A percentile compares a stretch with the other conserved stretches of the same genome.
Conservation (phyloP, 2,888 invertebrate genomes). For the Sesia apiformis region DNA sequence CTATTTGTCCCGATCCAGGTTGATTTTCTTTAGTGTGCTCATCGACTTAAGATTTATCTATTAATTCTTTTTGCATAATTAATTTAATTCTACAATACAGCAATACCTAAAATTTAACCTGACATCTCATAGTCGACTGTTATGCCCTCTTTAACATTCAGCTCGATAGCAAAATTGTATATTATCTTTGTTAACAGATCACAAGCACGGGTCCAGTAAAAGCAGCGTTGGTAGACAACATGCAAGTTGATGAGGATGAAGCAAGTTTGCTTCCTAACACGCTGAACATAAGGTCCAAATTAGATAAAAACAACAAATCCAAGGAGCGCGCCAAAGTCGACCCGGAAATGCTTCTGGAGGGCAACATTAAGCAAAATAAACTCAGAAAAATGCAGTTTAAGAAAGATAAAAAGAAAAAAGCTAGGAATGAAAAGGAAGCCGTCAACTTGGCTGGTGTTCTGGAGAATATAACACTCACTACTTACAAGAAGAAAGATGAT, state of each 20-base stretch:
- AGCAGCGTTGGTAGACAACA: conserved; percentile 52
- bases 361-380: conserved; percentile 72
- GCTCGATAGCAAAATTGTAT: neutral
- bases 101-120: too few relatives aligned
- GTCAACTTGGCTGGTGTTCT: conserved; percentile 77
- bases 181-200: conserved; percentile 50
- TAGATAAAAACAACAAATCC: conserved; percentile 47
- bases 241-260: conserved; percentile 73
- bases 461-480: conserved; percentile 72
- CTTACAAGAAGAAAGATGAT: conserved; percentile 57
- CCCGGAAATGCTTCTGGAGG: conserved; percentile 80
- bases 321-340: conserved; percentile 65
- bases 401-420: conserved; percentile 74
- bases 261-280: conserved; percentile 49
- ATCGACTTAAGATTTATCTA: too few relatives aligned
- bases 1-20: too few relatives aligned
- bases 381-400: conserved; percentile 75
- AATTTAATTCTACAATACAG: too few relatives aligned
- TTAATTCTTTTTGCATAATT: too few relatives aligned
- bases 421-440: conserved; percentile 75
- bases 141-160: too few relatives aligned
- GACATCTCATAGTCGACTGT: too few relatives aligned
- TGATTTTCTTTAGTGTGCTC: too few relatives aligned
- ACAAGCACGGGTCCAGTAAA: conserved; percentile 78
- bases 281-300: conserved; percentile 48